Evolutionary conservation across 2,797 vertebrate genomes (phyloP).

Genomic region (Poeciliopsis presidionis): DNA sequence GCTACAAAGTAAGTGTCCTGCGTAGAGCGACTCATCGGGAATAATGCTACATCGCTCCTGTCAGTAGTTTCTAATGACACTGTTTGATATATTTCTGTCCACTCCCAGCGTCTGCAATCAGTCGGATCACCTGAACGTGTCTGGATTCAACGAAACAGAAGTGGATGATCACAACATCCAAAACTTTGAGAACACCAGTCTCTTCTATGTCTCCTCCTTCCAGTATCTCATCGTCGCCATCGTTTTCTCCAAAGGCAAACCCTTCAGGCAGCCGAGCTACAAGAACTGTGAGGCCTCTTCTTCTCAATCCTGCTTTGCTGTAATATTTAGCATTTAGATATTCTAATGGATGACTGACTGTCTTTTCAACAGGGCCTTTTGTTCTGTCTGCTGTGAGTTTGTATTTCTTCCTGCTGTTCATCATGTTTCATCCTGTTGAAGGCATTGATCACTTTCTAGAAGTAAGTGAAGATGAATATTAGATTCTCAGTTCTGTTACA

Average conservation of each 20-base stretch:
- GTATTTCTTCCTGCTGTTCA: constrained; percentile 87
- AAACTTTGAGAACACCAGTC: constrained; percentile 95
- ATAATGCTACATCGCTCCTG: background rate
- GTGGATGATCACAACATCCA: constrained; percentile 87
- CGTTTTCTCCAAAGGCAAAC: constrained; percentile 98
- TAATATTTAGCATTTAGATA: background rate
- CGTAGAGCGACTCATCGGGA: background rate
- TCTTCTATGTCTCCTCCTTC: constrained; percentile 96
- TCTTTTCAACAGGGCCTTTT: constrained; percentile 82
- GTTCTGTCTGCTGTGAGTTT: constrained; percentile 85
- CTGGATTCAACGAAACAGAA: constrained; percentile 75
- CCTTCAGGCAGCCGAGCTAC: constrained; percentile 96
- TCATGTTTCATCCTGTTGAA: constrained; percentile 88
- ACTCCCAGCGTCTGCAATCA: constrained; percentile 84
- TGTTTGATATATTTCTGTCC: constrained; percentile 13
- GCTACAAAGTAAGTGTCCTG: constrained; percentile 84
- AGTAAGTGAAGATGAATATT: constrained; percentile 78
- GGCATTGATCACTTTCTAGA: constrained; percentile 84
- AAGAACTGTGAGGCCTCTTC: constrained; percentile 88
- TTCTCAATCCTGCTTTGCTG: background rate
- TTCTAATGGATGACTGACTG: background rate
- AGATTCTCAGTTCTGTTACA: background rate
- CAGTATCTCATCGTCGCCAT: constrained; percentile 97
- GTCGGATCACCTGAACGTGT: constrained; percentile 59
- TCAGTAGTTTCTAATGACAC: background rate